Evolutionary conservation across 1,140 invertebrate genomes (phyloP).

Genomic region (Spodoptera frugiperda): DNA sequence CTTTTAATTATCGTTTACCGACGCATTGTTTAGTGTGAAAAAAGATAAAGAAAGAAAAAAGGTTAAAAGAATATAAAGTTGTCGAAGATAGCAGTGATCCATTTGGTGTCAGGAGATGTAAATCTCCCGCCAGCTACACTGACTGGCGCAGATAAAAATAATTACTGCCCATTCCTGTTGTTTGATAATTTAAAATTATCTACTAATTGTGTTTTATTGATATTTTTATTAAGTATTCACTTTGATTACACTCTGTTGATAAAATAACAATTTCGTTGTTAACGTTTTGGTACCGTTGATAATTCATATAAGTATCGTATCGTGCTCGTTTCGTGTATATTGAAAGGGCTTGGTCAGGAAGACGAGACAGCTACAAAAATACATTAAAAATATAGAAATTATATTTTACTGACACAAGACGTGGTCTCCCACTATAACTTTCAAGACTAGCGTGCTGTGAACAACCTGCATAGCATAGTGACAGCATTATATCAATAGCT

Average conservation of each 20-base stretch:
- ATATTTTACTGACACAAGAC: too few species aligned
- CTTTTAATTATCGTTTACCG: conserved; percentile 78
- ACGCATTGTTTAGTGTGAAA: conserved; percentile 67
- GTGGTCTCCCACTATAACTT: too few species aligned
- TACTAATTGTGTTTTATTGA: conserved; percentile 32
- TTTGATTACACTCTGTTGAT: background rate
- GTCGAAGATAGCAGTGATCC: conserved; percentile 59
- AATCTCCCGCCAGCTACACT: conserved; percentile 25
- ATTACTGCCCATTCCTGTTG: conserved; percentile 28
- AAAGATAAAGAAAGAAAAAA: conserved; percentile 54
- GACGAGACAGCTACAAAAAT: background rate
- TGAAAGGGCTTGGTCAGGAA: background rate
- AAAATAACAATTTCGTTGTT: conserved; percentile 7
- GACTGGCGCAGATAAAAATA: conserved; percentile 24
- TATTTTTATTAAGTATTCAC: conserved; percentile 18
- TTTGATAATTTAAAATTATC: conserved; percentile 32
- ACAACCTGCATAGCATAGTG: too few species aligned
- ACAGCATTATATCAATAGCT: too few species aligned
- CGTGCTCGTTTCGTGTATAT: background rate
- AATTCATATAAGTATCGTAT: conserved; percentile 20
- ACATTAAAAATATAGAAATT: too few species aligned
- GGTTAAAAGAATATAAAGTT: conserved; percentile 63
- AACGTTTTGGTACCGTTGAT: background rate
- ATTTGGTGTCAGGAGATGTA: conserved; percentile 50
- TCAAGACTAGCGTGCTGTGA: background rate